Base-by-base conservation (phyloP, 2,888 invertebrate species). In the Hypercompe scribonia region DNA sequence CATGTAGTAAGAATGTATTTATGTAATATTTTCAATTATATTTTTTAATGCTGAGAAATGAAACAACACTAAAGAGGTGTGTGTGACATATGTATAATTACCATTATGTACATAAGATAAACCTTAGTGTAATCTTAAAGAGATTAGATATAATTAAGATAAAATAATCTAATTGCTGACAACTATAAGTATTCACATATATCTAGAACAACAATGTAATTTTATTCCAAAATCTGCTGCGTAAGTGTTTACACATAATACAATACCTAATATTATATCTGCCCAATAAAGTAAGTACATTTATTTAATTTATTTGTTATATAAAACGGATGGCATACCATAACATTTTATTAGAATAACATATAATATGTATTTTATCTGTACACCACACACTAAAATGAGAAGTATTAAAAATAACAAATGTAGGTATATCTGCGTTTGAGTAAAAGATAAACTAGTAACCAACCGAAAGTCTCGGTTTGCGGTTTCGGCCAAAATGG, bases 101-200 rank as follows among this genome's bases (percentile, higher is more conserved):
- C 11, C 50, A 54, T 54, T n/a, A 11, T 54, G 24, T 24, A n/a
- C n/a, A n/a, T n/a, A n/a, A n/a, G n/a, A n/a, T n/a, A n/a, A n/a
- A n/a, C n/a, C 11, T n/a, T 54, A 10, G 50, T n/a, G 24, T 7
- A 8, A 46, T 50, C 8, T 24, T 50, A 50, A 0, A 50, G 21
- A 50, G 10, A 15, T 21, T 79, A 75, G 63, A 8, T 50, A 24
- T 46, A 46, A 8, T 24, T 50, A n/a, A 50, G 2, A n/a, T 50
- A 8, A 50, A 50, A n/a, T 54, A 2, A 54, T 13, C 58, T 58
- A 0, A 15, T 58, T 28, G n/a, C 50, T n/a, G 11, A 10, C 1
- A 54, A n/a, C 7, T 58, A 11, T 58, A 28, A 13, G 58, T 11
- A n/a, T n/a, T 54, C 21, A 54, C 58, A 11, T 24, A 28, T 21